Percentiles rank a stretch among this genome's conserved stretches.
phyloP scores from a whole-genome alignment of 2,113 vertebrate genomes.

The Tauraco erythrolophus region DNA sequence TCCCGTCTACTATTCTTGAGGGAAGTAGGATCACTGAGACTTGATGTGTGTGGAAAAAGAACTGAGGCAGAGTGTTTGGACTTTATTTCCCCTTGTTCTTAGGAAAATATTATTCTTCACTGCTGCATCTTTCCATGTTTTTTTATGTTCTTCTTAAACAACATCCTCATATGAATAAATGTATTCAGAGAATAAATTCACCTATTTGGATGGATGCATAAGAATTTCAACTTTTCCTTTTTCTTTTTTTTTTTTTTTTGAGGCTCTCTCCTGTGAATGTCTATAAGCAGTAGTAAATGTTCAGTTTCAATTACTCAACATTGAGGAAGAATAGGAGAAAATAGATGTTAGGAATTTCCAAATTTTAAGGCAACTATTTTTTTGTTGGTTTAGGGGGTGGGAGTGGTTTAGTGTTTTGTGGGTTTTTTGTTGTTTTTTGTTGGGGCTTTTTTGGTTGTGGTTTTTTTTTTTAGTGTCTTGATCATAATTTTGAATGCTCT shows the following conservation, averaged over 20 bases:
- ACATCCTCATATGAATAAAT: background rate
- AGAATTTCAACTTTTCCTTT: background rate
- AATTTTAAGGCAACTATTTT: background rate
- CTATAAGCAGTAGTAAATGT: background rate
- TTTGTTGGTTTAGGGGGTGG: fast-evolving
- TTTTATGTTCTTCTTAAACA: background rate
- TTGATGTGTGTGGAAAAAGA: background rate
- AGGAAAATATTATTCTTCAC: background rate
- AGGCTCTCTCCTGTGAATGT: background rate
- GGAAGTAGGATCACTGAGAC: background rate
- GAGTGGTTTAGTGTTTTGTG: too few relatives aligned
- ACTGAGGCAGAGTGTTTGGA: background rate
- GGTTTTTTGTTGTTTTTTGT: background rate
- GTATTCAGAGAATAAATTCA: background rate
- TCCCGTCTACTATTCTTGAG: background rate
- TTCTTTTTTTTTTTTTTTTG: background rate
- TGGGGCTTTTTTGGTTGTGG: fast-evolving
- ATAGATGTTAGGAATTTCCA: background rate
- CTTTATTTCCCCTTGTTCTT: constrained; percentile 16
- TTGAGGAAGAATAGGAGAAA: background rate
- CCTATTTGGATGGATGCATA: background rate
- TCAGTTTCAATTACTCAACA: background rate
- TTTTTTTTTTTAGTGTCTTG: background rate
- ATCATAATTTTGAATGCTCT: background rate
- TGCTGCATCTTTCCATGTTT: background rate